Evolutionary conservation across 2,113 vertebrate genomes (phyloP).

Genomic region (Platichthys stellatus): DNA sequence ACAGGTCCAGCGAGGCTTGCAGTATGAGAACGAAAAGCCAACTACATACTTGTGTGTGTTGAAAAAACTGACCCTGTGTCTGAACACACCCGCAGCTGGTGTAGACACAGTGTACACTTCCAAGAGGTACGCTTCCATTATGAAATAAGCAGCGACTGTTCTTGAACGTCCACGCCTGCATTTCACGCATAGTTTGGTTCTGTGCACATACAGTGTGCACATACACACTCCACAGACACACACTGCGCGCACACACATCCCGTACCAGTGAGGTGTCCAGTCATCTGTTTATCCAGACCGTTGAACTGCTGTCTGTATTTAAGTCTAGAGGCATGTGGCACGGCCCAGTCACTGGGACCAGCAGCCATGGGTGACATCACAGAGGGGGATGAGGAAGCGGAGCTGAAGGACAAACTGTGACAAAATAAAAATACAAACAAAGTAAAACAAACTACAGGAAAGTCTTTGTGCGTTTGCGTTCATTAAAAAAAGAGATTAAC

Average conservation of each 20-base stretch:
- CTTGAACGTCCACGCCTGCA: conserved; percentile 38
- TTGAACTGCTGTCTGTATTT: conserved; percentile 99
- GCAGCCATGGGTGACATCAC: conserved; percentile 86
- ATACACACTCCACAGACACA: conserved; percentile 61
- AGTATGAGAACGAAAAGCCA: conserved; percentile 13
- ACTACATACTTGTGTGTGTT: conserved; percentile 27
- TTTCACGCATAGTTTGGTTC: conserved; percentile 38
- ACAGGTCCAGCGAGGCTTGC: conserved; percentile 56
- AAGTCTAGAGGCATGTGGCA: conserved; percentile 92
- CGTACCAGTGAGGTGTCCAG: conserved; percentile 93
- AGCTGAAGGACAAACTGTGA: conserved; percentile 75
- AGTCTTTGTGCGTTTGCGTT: background rate
- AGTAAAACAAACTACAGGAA: background rate
- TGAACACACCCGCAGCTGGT: conserved; percentile 52
- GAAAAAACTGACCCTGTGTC: conserved; percentile 33
- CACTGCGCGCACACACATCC: background rate
- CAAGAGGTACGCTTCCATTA: conserved; percentile 11
- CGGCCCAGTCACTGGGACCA: conserved; percentile 89
- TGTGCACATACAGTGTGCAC: background rate
- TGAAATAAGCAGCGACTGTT: conserved; percentile 34
- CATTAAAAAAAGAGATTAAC: conserved; percentile 23
- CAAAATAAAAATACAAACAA: background rate
- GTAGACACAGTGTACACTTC: conserved; percentile 11
- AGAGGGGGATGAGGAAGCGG: conserved; percentile 89
- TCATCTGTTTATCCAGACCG: conserved; percentile 94